These are phyloP conservation scores for Saimiri boliviensis DNA, from an alignment of 2,113 vertebrate species.

Conservation along the genomic window DNA sequence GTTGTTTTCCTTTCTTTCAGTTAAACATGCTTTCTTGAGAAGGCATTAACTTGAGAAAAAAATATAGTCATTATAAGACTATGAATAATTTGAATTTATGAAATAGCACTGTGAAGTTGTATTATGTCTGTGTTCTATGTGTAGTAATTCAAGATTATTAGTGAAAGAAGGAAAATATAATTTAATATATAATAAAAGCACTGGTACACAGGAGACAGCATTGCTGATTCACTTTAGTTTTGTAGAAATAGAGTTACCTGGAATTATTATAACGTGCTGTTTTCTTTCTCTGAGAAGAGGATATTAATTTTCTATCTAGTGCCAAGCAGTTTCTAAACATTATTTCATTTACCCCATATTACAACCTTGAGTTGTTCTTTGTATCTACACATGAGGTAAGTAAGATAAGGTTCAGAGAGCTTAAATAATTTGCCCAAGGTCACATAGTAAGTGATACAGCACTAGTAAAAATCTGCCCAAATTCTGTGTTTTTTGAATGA, in stretches of 20 bases:
- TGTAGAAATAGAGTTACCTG: conserved; percentile 8
- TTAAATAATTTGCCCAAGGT: neutral
- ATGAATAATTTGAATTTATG: conserved; percentile 45
- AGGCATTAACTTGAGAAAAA: neutral
- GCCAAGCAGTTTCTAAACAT: neutral
- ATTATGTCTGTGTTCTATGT: conserved; percentile 23
- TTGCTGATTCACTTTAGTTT: conserved; percentile 27
- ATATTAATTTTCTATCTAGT: conserved; percentile 27
- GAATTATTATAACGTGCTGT: neutral
- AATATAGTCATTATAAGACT: neutral
- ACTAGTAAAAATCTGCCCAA: neutral
- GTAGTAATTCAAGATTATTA: conserved; percentile 50
- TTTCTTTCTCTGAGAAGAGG: neutral
- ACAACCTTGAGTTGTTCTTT: neutral
- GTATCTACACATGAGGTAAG: neutral
- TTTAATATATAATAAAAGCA: neutral
- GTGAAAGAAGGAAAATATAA: conserved; percentile 22
- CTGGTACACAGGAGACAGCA: neutral
- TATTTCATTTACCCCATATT: neutral
- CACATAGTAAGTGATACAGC: neutral
- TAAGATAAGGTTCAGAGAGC: neutral
- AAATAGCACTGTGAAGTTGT: conserved; percentile 29
- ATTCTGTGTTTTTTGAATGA: conserved; percentile 9
- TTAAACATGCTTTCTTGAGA: neutral
- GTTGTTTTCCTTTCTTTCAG: neutral